phyloP scores from a whole-genome alignment of 1,140 invertebrate species.

The Drosophila burlai region DNA sequence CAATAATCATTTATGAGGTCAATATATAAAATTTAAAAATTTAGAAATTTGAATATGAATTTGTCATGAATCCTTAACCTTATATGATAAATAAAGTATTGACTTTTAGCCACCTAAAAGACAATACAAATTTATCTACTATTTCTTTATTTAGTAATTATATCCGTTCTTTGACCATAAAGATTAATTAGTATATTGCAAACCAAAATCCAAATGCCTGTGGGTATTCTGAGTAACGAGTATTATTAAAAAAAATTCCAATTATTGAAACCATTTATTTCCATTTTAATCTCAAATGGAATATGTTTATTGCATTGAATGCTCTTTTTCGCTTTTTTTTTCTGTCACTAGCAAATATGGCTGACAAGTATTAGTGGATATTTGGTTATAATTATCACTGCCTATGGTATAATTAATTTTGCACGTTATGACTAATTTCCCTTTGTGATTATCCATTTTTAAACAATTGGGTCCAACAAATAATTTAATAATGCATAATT shows the following conservation, averaged over 20 bases:
- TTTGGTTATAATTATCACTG: conserved; percentile 41
- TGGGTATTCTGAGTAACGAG: not conserved
- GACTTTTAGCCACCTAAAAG: not conserved
- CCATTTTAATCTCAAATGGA: conserved; percentile 35
- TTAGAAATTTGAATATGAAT: not conserved
- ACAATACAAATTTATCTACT: not conserved
- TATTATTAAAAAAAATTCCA: not conserved
- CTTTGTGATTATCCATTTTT: conserved; percentile 33
- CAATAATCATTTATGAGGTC: not conserved
- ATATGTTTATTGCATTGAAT: conserved; percentile 16
- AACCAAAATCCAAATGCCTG: not conserved
- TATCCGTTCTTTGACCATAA: not conserved
- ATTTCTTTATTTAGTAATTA: not conserved
- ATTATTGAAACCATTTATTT: conserved; percentile 33
- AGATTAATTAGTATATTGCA: not conserved
- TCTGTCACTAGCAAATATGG: conserved; percentile 8
- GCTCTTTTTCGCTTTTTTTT: conserved; percentile 5
- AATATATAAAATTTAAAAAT: not conserved
- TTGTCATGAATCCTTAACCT: not conserved
- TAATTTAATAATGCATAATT: conserved; percentile 48
- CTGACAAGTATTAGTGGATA: conserved; percentile 22
- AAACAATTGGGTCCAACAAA: conserved; percentile 31
- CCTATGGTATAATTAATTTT: conserved; percentile 41
- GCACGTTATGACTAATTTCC: conserved; percentile 28
- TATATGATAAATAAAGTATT: not conserved